A percentile compares a stretch with the other conserved stretches of the same genome.
Conservation (phyloP, 2,888 invertebrate species). For the Aplocera efformata region DNA sequence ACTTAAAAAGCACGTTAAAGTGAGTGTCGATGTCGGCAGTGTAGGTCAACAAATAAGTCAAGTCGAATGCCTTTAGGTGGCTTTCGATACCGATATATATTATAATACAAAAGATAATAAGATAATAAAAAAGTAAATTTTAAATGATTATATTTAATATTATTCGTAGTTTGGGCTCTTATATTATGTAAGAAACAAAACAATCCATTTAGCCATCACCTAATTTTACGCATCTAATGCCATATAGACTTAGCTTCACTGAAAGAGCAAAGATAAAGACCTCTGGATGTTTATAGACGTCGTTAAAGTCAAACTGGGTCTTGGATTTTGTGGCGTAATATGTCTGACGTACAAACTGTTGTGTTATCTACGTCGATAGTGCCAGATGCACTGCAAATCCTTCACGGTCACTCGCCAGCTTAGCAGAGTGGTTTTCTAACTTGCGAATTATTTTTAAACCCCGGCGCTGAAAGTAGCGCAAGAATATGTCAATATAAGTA, state of each 20-base stretch:
- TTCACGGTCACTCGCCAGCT: slow-evolving; percentile 16
- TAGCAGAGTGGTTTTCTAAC: slow-evolving; percentile 19
- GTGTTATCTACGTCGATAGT: slow-evolving; percentile 9
- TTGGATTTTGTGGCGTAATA: slow-evolving; percentile 12
- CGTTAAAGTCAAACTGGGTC: slow-evolving; percentile 7
- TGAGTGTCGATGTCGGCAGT: no score
- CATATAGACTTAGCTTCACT: neutral
- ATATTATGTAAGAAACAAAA: no score
- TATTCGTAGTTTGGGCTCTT: no score
- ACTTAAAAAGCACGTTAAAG: no score
- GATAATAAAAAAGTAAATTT: no score
- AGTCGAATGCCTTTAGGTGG: no score
- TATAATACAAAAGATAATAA: no score
- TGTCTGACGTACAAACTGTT: slow-evolving; percentile 6
- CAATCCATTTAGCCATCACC: neutral
- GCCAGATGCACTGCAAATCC: slow-evolving; percentile 23
- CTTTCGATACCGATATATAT: no score
- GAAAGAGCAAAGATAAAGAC: slow-evolving; percentile 13
- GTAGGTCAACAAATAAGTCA: no score
- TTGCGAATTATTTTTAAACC: slow-evolving; percentile 14
- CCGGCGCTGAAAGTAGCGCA: slow-evolving; percentile 3
- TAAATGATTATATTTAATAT: no score
- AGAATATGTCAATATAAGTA: neutral
- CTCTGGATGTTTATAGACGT: slow-evolving; percentile 15
- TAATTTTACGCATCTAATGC: neutral